Conservation (phyloP, 2,797 vertebrate species). For the Dendrocincla tyrannina region DNA sequence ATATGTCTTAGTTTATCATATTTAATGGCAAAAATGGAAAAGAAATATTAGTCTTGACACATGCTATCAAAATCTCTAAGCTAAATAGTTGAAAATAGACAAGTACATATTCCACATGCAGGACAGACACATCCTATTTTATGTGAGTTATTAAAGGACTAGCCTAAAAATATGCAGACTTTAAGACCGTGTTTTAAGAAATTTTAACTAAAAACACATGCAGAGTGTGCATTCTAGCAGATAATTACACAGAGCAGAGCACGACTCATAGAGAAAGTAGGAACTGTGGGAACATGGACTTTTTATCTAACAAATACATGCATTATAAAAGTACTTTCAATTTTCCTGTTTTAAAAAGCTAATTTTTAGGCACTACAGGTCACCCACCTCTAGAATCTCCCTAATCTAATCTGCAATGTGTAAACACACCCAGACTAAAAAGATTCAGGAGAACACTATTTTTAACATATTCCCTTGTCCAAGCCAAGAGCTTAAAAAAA, state of each 20-base stretch:
- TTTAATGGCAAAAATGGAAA: neutral
- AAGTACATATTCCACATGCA: neutral
- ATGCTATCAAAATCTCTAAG: neutral
- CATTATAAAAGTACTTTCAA: neutral
- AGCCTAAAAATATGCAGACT: slow-evolving; percentile 58
- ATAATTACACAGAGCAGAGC: slow-evolving; percentile 4
- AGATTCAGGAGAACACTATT: neutral
- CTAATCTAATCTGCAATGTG: neutral
- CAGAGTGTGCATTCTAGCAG: slow-evolving; percentile 6
- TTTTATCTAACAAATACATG: neutral
- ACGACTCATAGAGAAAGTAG: neutral
- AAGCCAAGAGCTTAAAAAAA: neutral
- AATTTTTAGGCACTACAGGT: neutral
- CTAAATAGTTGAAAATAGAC: neutral
- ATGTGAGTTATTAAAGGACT: slow-evolving; percentile 27
- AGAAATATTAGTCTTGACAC: neutral
- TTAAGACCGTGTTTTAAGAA: slow-evolving; percentile 45
- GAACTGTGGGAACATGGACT: neutral
- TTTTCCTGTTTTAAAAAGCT: neutral
- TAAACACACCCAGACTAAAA: neutral
- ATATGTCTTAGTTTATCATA: neutral
- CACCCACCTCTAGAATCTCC: neutral
- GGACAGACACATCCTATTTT: neutral
- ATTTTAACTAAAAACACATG: slow-evolving; percentile 62
- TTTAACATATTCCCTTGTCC: neutral